These are phyloP conservation scores for Leptopilina syphax DNA, from an alignment of 2,888 invertebrate species.

Conservation along the genomic window DNA sequence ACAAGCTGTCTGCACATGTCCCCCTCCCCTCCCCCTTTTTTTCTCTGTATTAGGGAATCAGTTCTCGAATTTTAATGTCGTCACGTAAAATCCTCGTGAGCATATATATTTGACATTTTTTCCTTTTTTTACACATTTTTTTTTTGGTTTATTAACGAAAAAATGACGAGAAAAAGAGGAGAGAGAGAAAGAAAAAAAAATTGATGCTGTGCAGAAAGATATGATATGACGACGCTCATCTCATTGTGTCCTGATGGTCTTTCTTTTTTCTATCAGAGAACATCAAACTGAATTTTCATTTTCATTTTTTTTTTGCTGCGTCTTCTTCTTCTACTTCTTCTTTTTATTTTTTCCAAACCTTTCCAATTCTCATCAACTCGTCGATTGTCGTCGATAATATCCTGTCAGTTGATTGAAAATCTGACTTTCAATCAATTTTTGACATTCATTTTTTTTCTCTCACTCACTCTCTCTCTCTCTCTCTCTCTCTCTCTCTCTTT, in stretches of 20 bases:
- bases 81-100: constrained; percentile 16
- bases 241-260: background rate
- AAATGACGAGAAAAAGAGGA: too few relatives aligned
- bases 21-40: too few relatives aligned
- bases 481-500: too few relatives aligned
- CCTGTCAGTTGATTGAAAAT: constrained; percentile 23
- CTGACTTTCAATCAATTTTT: constrained; percentile 12
- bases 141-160: background rate
- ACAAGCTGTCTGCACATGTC: constrained; percentile 38
- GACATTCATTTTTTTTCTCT: background rate
- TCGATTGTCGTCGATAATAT: background rate
- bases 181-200: too few relatives aligned
- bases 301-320: background rate
- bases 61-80: constrained; percentile 25
- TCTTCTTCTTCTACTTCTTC: background rate
- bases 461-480: too few relatives aligned
- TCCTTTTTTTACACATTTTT: background rate
- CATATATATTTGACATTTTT: background rate
- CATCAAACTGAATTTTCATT: background rate
- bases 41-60: constrained; percentile 23
- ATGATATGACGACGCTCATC: background rate
- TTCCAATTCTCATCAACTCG: constrained; percentile 3
- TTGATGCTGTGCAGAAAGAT: background rate
- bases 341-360: background rate
- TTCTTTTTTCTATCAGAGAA: background rate